Percentiles rank a stretch among this genome's conserved stretches.
Conservation (phyloP, 1,140 invertebrate species). For the Potamilus streckersoni region DNA sequence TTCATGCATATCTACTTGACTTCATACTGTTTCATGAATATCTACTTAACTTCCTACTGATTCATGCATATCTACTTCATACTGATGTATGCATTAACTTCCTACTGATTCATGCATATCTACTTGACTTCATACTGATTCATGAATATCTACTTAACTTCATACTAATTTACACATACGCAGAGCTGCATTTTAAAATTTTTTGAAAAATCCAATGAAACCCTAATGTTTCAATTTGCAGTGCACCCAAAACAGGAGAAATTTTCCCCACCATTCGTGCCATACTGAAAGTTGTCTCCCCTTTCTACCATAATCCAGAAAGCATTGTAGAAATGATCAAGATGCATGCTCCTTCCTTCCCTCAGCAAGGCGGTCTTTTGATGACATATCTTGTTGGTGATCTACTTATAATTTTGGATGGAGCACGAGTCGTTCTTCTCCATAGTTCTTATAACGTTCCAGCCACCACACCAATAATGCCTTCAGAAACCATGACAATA, state of each 20-base stretch:
- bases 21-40: too few relatives aligned
- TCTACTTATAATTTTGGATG: slow-evolving; percentile 26
- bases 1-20: too few relatives aligned
- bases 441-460: slow-evolving; percentile 25
- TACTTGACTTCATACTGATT: too few relatives aligned
- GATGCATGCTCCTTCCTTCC: slow-evolving; percentile 14
- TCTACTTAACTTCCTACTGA: too few relatives aligned
- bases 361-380: slow-evolving; percentile 14
- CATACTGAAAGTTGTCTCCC: slow-evolving; percentile 22
- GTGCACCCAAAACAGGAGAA: slow-evolving; percentile 20
- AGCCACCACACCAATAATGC: slow-evolving; percentile 9
- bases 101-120: too few relatives aligned
- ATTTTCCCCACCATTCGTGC: slow-evolving; percentile 24
- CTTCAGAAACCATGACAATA: slow-evolving; percentile 12
- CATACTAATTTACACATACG: too few relatives aligned
- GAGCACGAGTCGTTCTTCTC: slow-evolving; percentile 8
- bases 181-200: too few relatives aligned
- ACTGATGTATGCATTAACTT: too few relatives aligned
- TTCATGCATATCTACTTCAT: too few relatives aligned
- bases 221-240: slow-evolving; percentile 3
- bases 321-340: slow-evolving; percentile 20
- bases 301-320: slow-evolving; percentile 20
- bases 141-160: too few relatives aligned
- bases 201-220: too few relatives aligned
- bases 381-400: slow-evolving; percentile 30